Evolutionary conservation across 2,888 invertebrate species (phyloP).

Genomic region (Caenorhabditis auriculariae): DNA sequence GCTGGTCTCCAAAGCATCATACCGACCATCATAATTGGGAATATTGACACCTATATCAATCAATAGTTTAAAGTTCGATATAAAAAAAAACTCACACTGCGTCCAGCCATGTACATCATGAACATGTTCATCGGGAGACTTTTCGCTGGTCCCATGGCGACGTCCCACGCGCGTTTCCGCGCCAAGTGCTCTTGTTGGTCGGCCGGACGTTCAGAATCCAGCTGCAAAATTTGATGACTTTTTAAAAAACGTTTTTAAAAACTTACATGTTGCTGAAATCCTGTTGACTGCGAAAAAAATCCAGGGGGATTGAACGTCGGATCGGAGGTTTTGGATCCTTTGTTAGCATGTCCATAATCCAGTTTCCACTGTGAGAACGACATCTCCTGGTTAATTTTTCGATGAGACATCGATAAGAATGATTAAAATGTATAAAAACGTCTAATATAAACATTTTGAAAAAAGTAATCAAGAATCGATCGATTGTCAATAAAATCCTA

Average conservation of each 20-base stretch:
- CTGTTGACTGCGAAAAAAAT: slow-evolving; percentile 37
- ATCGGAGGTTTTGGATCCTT: slow-evolving; percentile 26
- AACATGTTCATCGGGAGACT: slow-evolving; percentile 84
- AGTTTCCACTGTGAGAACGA: slow-evolving; percentile 32
- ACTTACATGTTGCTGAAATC: slow-evolving; percentile 44
- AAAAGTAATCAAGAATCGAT: no score
- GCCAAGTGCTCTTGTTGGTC: slow-evolving; percentile 61
- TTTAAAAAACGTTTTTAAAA: background rate
- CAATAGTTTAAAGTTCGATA: slow-evolving; percentile 1
- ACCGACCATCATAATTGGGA: slow-evolving; percentile 99
- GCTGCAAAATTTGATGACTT: slow-evolving; percentile 17
- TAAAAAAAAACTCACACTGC: slow-evolving; percentile 64
- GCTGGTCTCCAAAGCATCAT: slow-evolving; percentile 96
- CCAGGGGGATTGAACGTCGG: slow-evolving; percentile 57
- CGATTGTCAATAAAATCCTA: no score
- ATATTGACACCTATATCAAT: slow-evolving; percentile 77
- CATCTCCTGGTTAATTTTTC: no score
- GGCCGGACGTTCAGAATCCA: slow-evolving; percentile 28
- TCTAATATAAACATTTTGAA: no score
- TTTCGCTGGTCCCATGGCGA: slow-evolving; percentile 62
- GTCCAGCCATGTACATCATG: slow-evolving; percentile 95
- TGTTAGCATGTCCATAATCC: slow-evolving; percentile 32
- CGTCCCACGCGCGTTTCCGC: slow-evolving; percentile 62
- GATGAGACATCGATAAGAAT: no score
- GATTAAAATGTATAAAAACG: no score